Conservation (phyloP, 2,113 vertebrate genomes). For the Oreochromis tanganicae region DNA sequence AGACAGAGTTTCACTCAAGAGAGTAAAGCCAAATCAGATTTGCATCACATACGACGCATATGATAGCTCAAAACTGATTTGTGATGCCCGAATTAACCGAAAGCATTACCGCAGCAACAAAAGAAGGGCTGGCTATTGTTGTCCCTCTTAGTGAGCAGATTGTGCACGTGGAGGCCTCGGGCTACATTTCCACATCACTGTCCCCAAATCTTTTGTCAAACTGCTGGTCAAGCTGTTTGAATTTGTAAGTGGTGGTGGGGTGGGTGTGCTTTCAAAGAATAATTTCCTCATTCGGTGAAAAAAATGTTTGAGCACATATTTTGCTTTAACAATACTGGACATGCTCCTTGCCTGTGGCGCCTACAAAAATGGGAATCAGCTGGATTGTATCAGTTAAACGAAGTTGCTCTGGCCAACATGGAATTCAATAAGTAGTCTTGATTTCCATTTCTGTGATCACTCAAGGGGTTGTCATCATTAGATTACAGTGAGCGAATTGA, state of each 20-base stretch:
- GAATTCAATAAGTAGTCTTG: slow-evolving; percentile 63
- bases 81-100: slow-evolving; percentile 38
- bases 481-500: slow-evolving; percentile 1
- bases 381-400: slow-evolving; percentile 64
- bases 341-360: slow-evolving; percentile 42
- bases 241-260: slow-evolving; percentile 3
- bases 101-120: neutral
- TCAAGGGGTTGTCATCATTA: slow-evolving; percentile 27
- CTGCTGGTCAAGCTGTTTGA: slow-evolving; percentile 40
- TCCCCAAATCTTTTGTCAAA: slow-evolving; percentile 34
- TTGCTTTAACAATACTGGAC: slow-evolving; percentile 26
- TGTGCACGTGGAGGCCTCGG: neutral
- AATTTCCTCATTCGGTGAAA: slow-evolving; percentile 33
- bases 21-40: slow-evolving; percentile 53
- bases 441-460: slow-evolving; percentile 41
- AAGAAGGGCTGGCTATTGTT: neutral
- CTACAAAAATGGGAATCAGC: slow-evolving; percentile 27
- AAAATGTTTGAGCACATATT: slow-evolving; percentile 43
- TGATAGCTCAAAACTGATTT: slow-evolving; percentile 57
- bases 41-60: slow-evolving; percentile 45
- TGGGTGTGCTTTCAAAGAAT: slow-evolving; percentile 9
- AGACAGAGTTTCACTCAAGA: slow-evolving; percentile 20
- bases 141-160: neutral
- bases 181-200: slow-evolving; percentile 7
- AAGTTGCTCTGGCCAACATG: slow-evolving; percentile 43